Evolutionary conservation across 2,888 invertebrate species (phyloP), one percentile per base, ranked within the genome.

Genomic region (Rugalucina vietnamica): DNA sequence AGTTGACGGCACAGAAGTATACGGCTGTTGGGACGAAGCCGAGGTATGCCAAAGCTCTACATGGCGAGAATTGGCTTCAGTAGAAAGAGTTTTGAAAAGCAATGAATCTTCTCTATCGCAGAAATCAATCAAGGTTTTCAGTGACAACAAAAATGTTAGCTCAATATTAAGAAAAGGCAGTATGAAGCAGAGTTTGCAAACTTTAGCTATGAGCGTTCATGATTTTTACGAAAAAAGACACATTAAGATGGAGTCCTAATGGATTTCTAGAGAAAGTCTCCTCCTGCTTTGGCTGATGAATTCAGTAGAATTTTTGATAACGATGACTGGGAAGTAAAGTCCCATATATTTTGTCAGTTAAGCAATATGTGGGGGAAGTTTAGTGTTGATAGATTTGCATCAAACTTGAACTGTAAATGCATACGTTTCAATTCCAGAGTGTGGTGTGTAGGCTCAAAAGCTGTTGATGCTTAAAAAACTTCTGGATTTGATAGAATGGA

Each of bases 111-210:
- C 32, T 50, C 50, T 74, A 18, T 37, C 34, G 0, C 57, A 69
- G 18, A 54, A 75, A 34, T 3, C 24, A 8, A 60, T 83, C 1
- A 71, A 57, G 34, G 21, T 73, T 18, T 49, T 36, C 43, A 72
- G 74, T 43, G 79, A 79, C 27, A 79, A 75, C 57, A 74, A 76
- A 49, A 83, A 79, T 76, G 79, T 83, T 14, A 34, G 37, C 1
- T 32, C 39, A 14, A 72, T 83, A 49, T 37, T 76, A 37, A 39
- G 76, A 34, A 60, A 57, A 21, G 83, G 79, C 36, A 79, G 83
- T 29, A 79, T 39, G 57, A 74, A 70, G 39, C 57, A 27, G 3
- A n/a, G 70, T 18, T 69, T 83, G 60, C 83, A 83, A 5, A 34
- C 34, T n/a, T 32, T 79, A 24, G 57, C 65, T 8, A 21, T 74